Evolutionary conservation across 2,888 invertebrate genomes (phyloP), one percentile per base, ranked within the genome.

Genomic region (Orchesellides sinensis): DNA sequence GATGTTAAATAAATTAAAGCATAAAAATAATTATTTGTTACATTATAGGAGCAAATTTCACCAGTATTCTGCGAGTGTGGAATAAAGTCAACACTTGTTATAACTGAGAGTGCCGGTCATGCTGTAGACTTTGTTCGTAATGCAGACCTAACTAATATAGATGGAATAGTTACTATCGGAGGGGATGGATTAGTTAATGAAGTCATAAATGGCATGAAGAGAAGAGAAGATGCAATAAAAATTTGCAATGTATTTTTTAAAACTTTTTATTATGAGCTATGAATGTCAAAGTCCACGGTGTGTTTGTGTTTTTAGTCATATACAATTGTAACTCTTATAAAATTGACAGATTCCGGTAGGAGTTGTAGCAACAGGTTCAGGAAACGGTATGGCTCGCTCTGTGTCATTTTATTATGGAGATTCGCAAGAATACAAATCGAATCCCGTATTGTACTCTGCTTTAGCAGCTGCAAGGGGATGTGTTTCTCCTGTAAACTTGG

Each of bases 301-400:
- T n/a, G n/a, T n/a, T n/a, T n/a, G n/a, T n/a, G n/a, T n/a, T n/a
- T n/a, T n/a, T n/a, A n/a, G n/a, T n/a, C n/a, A n/a, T n/a, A n/a
- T 52, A 14, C 12, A 35, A 6, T 35, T 12, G 40, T 35, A 35
- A 12, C 40, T 35, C 12, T 35, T 35, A 35, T n/a, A 14, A 8
- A 40, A 40, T 40, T 61, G 45, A n/a, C 21, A 80, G 88, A 92
- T 95, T 59, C 95, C 96, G 0, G 90, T 99, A 8, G 97, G 96
- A 5, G 94, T 98, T 80, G 92, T 99, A 88, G 98, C 99, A 0
- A 97, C 97, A 89, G 99, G 99, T 47, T 98, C 98, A 2, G 98
- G 98, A 12, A 99, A 99, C 91, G 99, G 98, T 3, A 91, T 99
- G 35, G 96, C 97, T 17, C 94, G 95, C 88, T 94, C 96, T 72